Base-by-base conservation (phyloP, 2,888 invertebrate species). In the Caprella mutica region DNA sequence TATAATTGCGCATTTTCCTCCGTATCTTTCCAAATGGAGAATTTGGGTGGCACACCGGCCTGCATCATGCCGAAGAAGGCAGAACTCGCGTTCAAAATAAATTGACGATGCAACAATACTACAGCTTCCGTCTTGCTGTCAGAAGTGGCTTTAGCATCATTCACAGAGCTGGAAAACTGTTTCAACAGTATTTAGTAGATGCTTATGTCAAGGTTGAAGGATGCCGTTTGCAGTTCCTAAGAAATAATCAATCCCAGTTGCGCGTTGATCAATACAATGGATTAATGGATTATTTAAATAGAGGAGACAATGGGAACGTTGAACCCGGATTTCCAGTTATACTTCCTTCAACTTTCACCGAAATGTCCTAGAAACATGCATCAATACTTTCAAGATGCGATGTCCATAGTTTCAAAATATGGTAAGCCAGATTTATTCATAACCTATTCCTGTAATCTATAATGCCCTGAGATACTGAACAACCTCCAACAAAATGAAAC, bases 291-390 rank as follows among this genome's bases (percentile, higher is more conserved):
- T 26, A 38, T 39, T 27, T 39, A 38, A 19, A 19, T 24, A 50
- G 50, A 50, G n/a, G n/a, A n/a, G 21, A 30, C 21, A 33, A 50
- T 44, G 44, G 27, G 5, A 12, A 5, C 24, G 17, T 9, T 9
- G 33, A 33, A 43, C 43, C 43, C 14, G 14, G 43, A 14, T 21
- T 5, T 21, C 43, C 43, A 43, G 43, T 43, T 24, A 43, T 43
- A 24, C 21, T 43, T 2, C 43, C 40, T 21, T 40, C 40, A 9
- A 40, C 40, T 8, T 2, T 40, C 68, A 5, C 70, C 71, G 65
- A 71, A 72, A 65, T n/a, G 70, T 72, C 1, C 74, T 75, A 73
- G 67, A 71, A 12, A 70, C 72, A 43, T n/a, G n/a, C n/a, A n/a
- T n/a, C n/a, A n/a, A n/a, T n/a, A n/a, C n/a, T n/a, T n/a, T n/a